phyloP scores from a whole-genome alignment of 2,113 vertebrate genomes.

The Sphyrna mokarran region DNA sequence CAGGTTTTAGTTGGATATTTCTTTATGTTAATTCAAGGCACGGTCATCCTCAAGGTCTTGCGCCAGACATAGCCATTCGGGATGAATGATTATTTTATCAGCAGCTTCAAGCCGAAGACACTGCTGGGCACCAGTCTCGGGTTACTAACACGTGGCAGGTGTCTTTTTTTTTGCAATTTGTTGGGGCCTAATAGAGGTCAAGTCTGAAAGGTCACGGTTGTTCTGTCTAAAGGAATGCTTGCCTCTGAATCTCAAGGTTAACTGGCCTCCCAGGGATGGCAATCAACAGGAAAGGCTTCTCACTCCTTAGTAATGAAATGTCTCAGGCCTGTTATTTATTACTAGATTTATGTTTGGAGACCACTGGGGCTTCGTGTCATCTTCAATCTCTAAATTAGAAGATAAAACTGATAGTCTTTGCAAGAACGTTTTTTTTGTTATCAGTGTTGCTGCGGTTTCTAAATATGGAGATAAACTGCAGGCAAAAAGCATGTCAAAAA shows the following conservation, averaged over 20 bases:
- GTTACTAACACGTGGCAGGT: slow-evolving; percentile 31
- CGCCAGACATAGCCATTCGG: background rate
- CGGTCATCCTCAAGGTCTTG: background rate
- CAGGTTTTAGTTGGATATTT: background rate
- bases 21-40: slow-evolving; percentile 12
- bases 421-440: background rate
- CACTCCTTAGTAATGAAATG: background rate
- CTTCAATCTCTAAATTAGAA: background rate
- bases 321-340: background rate
- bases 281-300: background rate
- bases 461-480: background rate
- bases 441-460: background rate
- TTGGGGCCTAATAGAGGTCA: slow-evolving; percentile 28
- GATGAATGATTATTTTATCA: slow-evolving; percentile 30
- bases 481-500: background rate
- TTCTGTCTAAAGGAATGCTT: slow-evolving; percentile 19
- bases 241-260: slow-evolving; percentile 26
- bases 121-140: background rate
- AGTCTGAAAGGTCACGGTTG: too few relatives aligned
- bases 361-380: background rate
- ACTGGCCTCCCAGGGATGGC: slow-evolving; percentile 10
- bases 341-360: background rate
- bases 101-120: background rate
- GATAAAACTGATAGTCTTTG: background rate
- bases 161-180: background rate